Base-by-base conservation (phyloP, 2,113 vertebrate species). In the Atractosteus spatula region DNA sequence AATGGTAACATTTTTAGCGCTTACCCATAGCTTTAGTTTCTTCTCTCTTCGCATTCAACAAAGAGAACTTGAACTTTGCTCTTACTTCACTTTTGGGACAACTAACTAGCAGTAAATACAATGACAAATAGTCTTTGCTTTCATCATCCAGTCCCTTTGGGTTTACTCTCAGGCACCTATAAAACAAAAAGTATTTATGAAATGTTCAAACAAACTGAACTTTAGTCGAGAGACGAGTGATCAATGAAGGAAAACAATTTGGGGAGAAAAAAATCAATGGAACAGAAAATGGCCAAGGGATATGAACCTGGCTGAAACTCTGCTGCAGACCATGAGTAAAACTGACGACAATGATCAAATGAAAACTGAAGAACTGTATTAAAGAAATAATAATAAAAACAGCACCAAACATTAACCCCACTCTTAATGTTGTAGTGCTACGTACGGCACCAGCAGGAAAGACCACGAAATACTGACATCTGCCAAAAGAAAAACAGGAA, bases 21-120 rank as follows among this genome's bases (percentile, higher is more conserved):
- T 94, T 89, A 99, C 97, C 97, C 97, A 98, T 99, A 73, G 97
- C 96, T 94, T 99, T 99, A 74, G 96, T 99, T 91, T 99, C 97
- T 88, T 99, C 97, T 91, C 96, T 93, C 90, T 98, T 97, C 79
- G 95, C 94, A 55, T 99, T 99, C 85, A 99, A 83, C 83, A 99
- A 92, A 77, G 97, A 99, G 93, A 99, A 99, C 85, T 98, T 99
- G 87, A 99, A 99, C 91, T 98, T 99, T 88, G 96, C 97, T 93
- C 97, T 92, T 80, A 99, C 96, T 95, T 98, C 97, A 92, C 96
- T 98, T 97, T 98, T 99, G 89, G 96, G 96, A 92, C 96, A 99
- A 89, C 96, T 97, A 91, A 99, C 96, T 90, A 99, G 92, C 80
- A 99, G 95, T 90, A 99, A 93, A 91, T 98, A 99, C 69, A 98